These are phyloP conservation scores for Cossypha heuglini DNA, from an alignment of 2,797 vertebrate genomes.

Conservation along the genomic window DNA sequence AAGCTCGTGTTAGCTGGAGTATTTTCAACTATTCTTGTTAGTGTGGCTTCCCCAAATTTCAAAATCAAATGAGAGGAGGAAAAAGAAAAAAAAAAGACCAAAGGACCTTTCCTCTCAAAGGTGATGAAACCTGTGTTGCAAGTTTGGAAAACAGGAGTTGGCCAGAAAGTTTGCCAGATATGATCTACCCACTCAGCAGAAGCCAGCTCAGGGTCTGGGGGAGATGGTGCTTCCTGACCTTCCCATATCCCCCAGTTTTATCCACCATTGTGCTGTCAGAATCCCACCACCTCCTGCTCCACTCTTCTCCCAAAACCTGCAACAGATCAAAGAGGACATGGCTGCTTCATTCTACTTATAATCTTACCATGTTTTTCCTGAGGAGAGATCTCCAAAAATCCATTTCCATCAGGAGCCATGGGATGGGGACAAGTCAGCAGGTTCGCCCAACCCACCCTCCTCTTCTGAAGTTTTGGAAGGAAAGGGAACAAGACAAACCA, in stretches of 20 bases:
- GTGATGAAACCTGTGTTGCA: neutral
- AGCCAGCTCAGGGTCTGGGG: neutral
- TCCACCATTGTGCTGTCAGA: fast-evolving
- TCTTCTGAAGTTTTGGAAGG: neutral
- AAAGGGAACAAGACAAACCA: neutral
- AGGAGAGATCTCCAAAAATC: neutral
- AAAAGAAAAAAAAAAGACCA: too few species aligned
- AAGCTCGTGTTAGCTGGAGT: neutral
- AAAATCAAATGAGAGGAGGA: neutral
- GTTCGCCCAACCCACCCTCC: neutral
- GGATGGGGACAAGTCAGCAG: fast-evolving
- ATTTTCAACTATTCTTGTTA: neutral
- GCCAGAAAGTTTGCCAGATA: neutral
- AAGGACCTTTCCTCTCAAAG: neutral
- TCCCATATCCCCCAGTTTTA: neutral
- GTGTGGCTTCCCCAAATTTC: neutral
- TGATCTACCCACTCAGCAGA: neutral
- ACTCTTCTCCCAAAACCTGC: neutral
- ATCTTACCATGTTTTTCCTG: neutral
- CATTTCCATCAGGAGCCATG: fast-evolving
- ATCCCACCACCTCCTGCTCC: fast-evolving
- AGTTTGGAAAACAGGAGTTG: neutral
- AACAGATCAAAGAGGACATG: neutral
- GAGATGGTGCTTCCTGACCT: fast-evolving
- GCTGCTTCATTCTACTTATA: neutral